A percentile compares a stretch with the other conserved stretches of the same genome.
These are phyloP conservation scores for Sepioteuthis lessoniana DNA, from an alignment of 2,888 invertebrate species.

Conservation along the genomic window DNA sequence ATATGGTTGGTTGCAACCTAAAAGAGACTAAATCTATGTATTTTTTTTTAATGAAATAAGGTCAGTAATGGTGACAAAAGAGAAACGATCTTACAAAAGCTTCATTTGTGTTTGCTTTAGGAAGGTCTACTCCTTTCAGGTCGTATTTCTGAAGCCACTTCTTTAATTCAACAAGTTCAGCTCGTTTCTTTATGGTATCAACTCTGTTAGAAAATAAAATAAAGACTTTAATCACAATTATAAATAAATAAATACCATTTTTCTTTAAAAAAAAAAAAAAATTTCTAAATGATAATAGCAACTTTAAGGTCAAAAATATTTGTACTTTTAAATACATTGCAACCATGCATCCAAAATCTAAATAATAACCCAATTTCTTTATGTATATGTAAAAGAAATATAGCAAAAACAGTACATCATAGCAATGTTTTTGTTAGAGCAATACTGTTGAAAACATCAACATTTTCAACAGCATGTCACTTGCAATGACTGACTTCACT, in stretches of 20 bases:
- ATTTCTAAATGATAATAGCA: too few relatives aligned
- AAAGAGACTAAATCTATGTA: not conserved
- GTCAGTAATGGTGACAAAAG: not conserved
- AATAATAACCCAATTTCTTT: too few relatives aligned
- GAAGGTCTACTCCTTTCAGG: slow-evolving; percentile 58
- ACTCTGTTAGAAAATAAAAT: slow-evolving; percentile 57
- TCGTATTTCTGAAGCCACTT: slow-evolving; percentile 67
- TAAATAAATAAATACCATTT: not conserved
- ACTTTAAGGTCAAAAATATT: too few relatives aligned
- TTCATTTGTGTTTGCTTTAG: slow-evolving; percentile 54
- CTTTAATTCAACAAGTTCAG: slow-evolving; percentile 62
- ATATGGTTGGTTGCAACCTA: too few relatives aligned
- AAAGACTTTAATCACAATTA: not conserved
- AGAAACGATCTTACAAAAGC: slow-evolving; percentile 56
- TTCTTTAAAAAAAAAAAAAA: not conserved
- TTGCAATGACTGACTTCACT: too few relatives aligned
- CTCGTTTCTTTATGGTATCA: slow-evolving; percentile 60
- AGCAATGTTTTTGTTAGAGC: too few relatives aligned
- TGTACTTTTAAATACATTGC: too few relatives aligned
- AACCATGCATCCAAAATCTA: too few relatives aligned
- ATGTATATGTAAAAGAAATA: too few relatives aligned
- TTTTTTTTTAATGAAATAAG: not conserved
- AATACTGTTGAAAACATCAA: too few relatives aligned
- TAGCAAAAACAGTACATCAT: too few relatives aligned
- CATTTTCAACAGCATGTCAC: too few relatives aligned